Evolutionary conservation across 2,888 invertebrate genomes (phyloP).

Genomic region (Coelopa pilipes): DNA sequence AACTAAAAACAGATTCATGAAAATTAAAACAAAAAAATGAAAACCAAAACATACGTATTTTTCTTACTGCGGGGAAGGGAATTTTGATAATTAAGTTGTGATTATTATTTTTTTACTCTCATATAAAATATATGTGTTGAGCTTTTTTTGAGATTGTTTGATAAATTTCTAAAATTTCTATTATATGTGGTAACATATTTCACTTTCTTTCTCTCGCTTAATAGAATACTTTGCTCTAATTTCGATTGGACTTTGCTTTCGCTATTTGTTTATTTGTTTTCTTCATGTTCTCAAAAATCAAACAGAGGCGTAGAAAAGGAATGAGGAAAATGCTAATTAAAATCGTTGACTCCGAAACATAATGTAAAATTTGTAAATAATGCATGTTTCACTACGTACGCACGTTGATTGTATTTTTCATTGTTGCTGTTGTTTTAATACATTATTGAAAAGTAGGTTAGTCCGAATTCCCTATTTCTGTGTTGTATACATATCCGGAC

Average conservation of each 20-base stretch:
- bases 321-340: background rate
- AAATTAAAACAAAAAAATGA: conserved; percentile 31
- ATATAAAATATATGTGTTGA: background rate
- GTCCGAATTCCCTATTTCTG: background rate
- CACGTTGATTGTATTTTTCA: too few relatives aligned
- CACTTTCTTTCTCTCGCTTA: too few relatives aligned
- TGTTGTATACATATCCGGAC: background rate
- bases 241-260: too few relatives aligned
- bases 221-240: too few relatives aligned
- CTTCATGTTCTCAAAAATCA: too few relatives aligned
- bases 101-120: background rate
- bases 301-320: too few relatives aligned
- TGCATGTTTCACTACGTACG: background rate
- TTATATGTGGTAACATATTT: too few relatives aligned
- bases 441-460: conserved; percentile 26
- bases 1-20: conserved; percentile 39
- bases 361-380: conserved; percentile 11
- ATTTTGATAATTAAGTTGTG: background rate
- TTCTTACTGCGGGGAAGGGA: too few relatives aligned
- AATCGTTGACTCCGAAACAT: background rate
- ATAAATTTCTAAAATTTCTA: too few relatives aligned
- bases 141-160: too few relatives aligned
- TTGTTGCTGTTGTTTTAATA: background rate
- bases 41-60: conserved; percentile 2
- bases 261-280: too few relatives aligned